A percentile compares a stretch with the other conserved stretches of the same genome.
Conservation (phyloP, 2,797 vertebrate genomes). For the Aotus griseimembra region DNA sequence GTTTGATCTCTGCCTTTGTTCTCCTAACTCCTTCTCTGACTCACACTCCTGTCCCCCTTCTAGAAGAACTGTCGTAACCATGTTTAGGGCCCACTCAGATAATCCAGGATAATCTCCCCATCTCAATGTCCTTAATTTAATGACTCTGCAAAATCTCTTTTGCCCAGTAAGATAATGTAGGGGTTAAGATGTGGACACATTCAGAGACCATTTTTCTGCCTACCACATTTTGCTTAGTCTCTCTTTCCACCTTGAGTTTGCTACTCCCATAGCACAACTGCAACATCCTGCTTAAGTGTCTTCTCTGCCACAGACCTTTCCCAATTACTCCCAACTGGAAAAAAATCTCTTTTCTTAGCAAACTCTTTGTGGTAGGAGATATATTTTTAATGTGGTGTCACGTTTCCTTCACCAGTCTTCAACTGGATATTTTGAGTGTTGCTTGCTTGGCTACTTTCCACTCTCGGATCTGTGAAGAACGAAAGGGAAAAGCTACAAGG, state of each 20-base stretch:
- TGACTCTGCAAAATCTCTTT: neutral
- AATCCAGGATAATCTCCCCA: neutral
- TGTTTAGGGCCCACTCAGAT: neutral
- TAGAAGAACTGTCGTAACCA: neutral
- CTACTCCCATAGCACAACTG: neutral
- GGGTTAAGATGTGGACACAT: neutral
- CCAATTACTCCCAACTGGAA: neutral
- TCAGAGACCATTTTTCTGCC: neutral
- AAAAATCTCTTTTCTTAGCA: neutral
- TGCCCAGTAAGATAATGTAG: neutral
- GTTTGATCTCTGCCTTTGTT: neutral
- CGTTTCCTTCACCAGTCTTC: neutral
- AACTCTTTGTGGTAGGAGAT: neutral
- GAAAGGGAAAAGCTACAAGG: neutral
- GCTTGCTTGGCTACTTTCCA: neutral
- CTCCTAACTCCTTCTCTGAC: neutral
- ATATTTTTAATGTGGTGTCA: neutral
- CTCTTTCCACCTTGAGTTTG: neutral
- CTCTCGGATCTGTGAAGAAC: neutral
- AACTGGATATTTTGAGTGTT: neutral
- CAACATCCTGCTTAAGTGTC: neutral
- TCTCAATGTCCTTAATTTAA: neutral
- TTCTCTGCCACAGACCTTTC: neutral
- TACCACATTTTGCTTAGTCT: neutral
- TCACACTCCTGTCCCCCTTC: neutral